These are phyloP conservation scores for Oreonectes daqikongensis DNA, from an alignment of 2,797 vertebrate species.

Conservation along the genomic window DNA sequence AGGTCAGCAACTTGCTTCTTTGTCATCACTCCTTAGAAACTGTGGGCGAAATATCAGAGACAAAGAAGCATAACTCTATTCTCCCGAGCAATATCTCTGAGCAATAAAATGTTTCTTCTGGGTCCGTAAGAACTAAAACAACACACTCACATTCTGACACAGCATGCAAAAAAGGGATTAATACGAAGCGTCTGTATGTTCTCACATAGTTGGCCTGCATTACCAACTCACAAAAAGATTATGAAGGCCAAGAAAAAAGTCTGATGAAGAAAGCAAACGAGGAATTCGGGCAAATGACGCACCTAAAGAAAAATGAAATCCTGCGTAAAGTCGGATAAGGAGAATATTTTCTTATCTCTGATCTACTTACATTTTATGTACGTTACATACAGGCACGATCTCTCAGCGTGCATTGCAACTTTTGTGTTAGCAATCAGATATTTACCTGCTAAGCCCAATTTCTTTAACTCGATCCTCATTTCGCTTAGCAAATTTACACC, in stretches of 20 bases:
- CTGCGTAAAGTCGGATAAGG: not conserved
- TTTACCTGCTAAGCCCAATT: not conserved
- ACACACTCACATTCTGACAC: not conserved
- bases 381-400: not conserved
- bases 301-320: not conserved
- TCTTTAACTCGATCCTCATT: no score
- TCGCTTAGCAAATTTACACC: no score
- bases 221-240: constrained; percentile 35
- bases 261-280: constrained; percentile 3
- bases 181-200: not conserved
- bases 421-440: no score
- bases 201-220: constrained; percentile 3
- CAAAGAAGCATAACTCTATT: constrained; percentile 6
- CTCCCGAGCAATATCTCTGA: constrained; percentile 4
- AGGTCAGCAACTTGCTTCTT: not conserved
- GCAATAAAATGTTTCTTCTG: constrained; percentile 2
- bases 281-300: not conserved
- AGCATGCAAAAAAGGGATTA: constrained; percentile 3
- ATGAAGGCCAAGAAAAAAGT: not conserved
- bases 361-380: not conserved
- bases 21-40: not conserved
- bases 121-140: not conserved
- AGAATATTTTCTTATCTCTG: not conserved
- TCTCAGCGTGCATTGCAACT: no score
- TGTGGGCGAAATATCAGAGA: not conserved